Base-by-base conservation (phyloP, 2,113 vertebrate genomes). In the Chascanopsetta lugubris region DNA sequence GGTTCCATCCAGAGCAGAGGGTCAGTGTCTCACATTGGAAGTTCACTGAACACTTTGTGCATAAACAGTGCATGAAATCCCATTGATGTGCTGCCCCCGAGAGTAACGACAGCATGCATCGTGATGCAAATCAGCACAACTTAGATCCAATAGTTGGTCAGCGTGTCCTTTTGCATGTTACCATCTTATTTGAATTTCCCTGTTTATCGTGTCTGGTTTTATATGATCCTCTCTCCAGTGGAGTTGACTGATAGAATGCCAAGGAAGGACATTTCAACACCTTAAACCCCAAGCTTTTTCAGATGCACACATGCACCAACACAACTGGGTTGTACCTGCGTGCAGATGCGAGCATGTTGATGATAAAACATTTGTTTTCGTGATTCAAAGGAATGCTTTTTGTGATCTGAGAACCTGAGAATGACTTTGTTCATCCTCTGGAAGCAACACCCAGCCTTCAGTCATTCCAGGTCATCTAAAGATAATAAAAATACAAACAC, bases 51-150 rank as follows among this genome's bases (percentile, higher is more conserved):
- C 74, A 63, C 73, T 82, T 84, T 80, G 77, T 83, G 62, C 42
- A 64, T 63, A 84, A 85, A 80, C 74, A 71, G 76, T 65, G 69
- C 62, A 72, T 83, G 67, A 77, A 87, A 84, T 84, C 72, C 57
- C 25, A 58, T 18, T 61, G 29, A 76, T 78, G 53, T 66, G 56
- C 46, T 4, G 68, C 11, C 32, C n/a, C 9, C 8, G 40, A 77
- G 58, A 61, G 24, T 20, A 60, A n/a, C 17, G 50, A 43, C 72
- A 48, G 29, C 38, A 51, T 58, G 32, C 27, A 36, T 34, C 46
- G 22, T 63, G 61, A 83, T 80, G 45, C 63, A 81, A 51, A 72
- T 75, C 59, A n/a, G 22, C 51, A 6, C 29, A 43, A 59, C 61
- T 69, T 27, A 74, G 56, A 58, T 15, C 46, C 20, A 48, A 5